phyloP scores from a whole-genome alignment of 2,113 vertebrate genomes.

The Leucopsar rothschildi region DNA sequence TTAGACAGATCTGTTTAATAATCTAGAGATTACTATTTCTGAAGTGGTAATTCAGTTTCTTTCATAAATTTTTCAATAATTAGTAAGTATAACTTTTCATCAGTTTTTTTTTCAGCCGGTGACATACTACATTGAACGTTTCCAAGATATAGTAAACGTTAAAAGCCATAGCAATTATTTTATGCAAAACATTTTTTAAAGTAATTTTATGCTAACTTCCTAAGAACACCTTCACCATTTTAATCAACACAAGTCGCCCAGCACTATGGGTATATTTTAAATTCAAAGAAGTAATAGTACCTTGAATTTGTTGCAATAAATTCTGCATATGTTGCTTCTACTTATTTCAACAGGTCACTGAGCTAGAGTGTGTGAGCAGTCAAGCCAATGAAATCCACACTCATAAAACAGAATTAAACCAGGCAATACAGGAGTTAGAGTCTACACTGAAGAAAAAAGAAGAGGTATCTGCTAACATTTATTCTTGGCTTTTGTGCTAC shows the following conservation, averaged over 20 bases:
- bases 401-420: slow-evolving; percentile 91
- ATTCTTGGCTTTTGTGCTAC: not conserved
- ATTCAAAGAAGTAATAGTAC: not conserved
- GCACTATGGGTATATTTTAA: not conserved
- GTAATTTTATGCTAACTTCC: not conserved
- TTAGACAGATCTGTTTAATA: not conserved
- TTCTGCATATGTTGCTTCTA: not conserved
- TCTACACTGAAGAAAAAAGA: slow-evolving; percentile 86
- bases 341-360: slow-evolving; percentile 84
- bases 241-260: not conserved
- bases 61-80: not conserved
- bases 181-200: not conserved
- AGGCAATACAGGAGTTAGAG: slow-evolving; percentile 93
- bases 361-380: slow-evolving; percentile 89
- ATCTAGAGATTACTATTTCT: not conserved
- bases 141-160: not conserved
- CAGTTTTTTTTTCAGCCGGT: not conserved
- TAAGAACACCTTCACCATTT: not conserved
- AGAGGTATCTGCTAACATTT: slow-evolving; percentile 75
- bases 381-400: slow-evolving; percentile 90
- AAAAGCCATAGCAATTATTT: not conserved
- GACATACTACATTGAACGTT: not conserved
- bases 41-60: not conserved
- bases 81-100: not conserved
- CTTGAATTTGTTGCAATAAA: not conserved